Base-by-base conservation (phyloP, 64 coral and sea anemone species). In the Catalaphyllia jardinei region DNA sequence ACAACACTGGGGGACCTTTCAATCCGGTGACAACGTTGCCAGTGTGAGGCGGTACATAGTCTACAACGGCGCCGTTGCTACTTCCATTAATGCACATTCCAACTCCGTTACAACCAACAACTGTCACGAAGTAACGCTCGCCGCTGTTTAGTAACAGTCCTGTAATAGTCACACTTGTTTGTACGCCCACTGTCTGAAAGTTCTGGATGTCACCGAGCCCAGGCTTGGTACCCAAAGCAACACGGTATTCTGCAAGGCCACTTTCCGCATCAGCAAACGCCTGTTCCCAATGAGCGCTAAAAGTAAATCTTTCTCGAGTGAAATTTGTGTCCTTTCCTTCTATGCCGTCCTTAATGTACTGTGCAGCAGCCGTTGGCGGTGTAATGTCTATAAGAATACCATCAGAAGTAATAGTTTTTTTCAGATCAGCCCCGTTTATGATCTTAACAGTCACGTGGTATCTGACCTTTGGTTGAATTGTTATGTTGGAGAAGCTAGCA, bases 81-180 rank as follows among this genome's bases (percentile, higher is more conserved):
- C 97, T 99, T 51, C 61, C 94, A 76, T 95, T 99, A 27, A 87
- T 79, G 71, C 97, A 99, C 88, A 99, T 94, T 57, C 90, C 84
- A 72, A 99, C 97, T 24, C 97, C 86, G 62, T 99, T 99, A 67
- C 97, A 99, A 17, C 87, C 97, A 29, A 95, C 79, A 39, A 99
- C 85, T 15, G 85, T 88, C 14, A 85, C 91, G 79, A 93, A 91
- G 73, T 99, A 99, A 28, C 82, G 86, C 77, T 79, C 88, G 49
- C 97, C 97, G 86, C 91, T 95, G 30, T 90, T 92, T 10, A 99
- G 73, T 4, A 83, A 28, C 55, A 89, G 25, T 27, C 93, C 93
- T 25, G 28, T 88, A 24, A 98, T 71, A 24, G 84, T 84, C 59
- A 69, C 65, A 52, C 65, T 89, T 16, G 90, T 99, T 71, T 60